phyloP scores from a whole-genome alignment of 1,140 invertebrate genomes.

The Arion vulgaris region DNA sequence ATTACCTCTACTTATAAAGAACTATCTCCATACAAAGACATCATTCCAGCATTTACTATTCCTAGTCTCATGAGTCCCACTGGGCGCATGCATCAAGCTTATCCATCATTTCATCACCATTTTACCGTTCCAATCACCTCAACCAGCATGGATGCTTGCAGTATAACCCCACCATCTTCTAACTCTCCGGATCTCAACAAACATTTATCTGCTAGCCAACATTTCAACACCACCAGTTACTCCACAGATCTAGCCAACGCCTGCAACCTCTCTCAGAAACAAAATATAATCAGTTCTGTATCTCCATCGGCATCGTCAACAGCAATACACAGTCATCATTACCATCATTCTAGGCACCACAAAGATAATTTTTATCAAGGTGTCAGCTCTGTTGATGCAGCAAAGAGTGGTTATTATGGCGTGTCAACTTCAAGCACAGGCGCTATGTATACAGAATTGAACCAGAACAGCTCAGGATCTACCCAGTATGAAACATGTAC shows the following conservation, averaged over 20 bases:
- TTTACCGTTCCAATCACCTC: slow-evolving; percentile 35
- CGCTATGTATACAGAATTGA: slow-evolving; percentile 42
- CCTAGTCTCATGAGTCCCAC: slow-evolving; percentile 51
- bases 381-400: not conserved
- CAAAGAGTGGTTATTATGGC: slow-evolving; percentile 43
- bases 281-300: not conserved
- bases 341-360: slow-evolving; percentile 9
- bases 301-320: slow-evolving; percentile 18
- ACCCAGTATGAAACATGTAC: slow-evolving; percentile 46
- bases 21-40: slow-evolving; percentile 77
- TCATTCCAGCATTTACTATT: slow-evolving; percentile 55
- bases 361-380: slow-evolving; percentile 16
- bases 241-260: slow-evolving; percentile 8
- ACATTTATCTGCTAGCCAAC: slow-evolving; percentile 59
- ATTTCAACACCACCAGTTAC: slow-evolving; percentile 12
- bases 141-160: slow-evolving; percentile 50
- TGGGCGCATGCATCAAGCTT: slow-evolving; percentile 25
- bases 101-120: slow-evolving; percentile 29
- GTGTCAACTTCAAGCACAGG: slow-evolving; percentile 27
- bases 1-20: slow-evolving; percentile 86
- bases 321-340: not conserved
- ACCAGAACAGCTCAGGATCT: slow-evolving; percentile 35
- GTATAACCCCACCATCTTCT: slow-evolving; percentile 93
- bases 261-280: slow-evolving; percentile 33
- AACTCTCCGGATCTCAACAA: slow-evolving; percentile 93